Percentiles rank a stretch among this genome's conserved stretches.
Evolutionary conservation across 2,888 invertebrate genomes (phyloP).

Genomic region (Drosophila macrospina): DNA sequence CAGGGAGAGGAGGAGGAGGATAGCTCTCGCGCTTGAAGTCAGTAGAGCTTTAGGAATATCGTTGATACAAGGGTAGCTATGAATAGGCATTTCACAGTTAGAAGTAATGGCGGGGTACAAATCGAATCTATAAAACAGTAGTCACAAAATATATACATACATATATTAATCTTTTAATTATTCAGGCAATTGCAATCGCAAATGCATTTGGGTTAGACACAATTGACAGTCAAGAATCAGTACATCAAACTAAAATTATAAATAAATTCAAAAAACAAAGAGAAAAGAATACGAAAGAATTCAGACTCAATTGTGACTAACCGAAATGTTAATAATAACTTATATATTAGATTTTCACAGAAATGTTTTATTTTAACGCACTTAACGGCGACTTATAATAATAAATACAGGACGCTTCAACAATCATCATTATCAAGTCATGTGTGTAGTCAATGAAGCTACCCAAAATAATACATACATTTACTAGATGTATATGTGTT

Average conservation of each 20-base stretch:
- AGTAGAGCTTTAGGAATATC: slow-evolving; percentile 74
- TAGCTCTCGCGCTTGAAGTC: slow-evolving; percentile 48
- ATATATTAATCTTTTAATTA: slow-evolving; percentile 37
- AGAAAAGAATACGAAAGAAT: neutral
- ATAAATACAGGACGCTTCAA: slow-evolving; percentile 38
- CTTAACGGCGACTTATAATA: slow-evolving; percentile 61
- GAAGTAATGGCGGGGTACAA: slow-evolving; percentile 70
- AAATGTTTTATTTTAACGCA: slow-evolving; percentile 70
- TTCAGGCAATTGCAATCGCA: slow-evolving; percentile 19
- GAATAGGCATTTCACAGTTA: slow-evolving; percentile 78
- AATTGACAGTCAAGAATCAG: slow-evolving; percentile 43
- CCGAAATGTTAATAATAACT: slow-evolving; percentile 52
- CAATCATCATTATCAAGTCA: neutral
- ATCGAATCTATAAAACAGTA: slow-evolving; percentile 77
- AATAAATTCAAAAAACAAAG: neutral
- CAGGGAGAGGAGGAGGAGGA: slow-evolving; percentile 44
- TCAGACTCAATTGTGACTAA: slow-evolving; percentile 46
- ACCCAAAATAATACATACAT: slow-evolving; percentile 9
- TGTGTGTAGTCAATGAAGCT: neutral
- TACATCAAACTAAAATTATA: slow-evolving; percentile 12
- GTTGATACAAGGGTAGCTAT: slow-evolving; percentile 70
- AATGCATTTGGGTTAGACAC: slow-evolving; percentile 48
- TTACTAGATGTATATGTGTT: neutral
- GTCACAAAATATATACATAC: slow-evolving; percentile 68
- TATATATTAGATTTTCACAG: slow-evolving; percentile 66